These are phyloP conservation scores for Lepus timidus DNA, from an alignment of 2,113 vertebrate species.

Conservation along the genomic window DNA sequence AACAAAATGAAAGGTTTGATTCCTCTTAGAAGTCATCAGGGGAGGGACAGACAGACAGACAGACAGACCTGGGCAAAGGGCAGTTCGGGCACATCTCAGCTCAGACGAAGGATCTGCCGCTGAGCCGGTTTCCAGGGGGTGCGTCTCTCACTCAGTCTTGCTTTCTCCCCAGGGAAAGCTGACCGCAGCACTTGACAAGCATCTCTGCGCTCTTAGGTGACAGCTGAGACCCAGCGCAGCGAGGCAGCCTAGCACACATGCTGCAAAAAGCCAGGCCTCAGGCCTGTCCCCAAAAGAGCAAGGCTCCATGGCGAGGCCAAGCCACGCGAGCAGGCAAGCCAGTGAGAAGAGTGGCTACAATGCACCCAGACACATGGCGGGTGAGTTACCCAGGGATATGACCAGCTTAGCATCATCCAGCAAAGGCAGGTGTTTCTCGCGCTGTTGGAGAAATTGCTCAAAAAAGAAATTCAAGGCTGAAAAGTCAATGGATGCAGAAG, in stretches of 20 bases:
- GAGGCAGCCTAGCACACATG: background rate
- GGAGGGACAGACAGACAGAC: background rate
- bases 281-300: background rate
- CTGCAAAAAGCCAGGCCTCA: background rate
- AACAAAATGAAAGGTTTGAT: background rate
- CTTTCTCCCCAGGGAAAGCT: background rate
- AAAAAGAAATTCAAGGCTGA: constrained; percentile 12
- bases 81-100: background rate
- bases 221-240: background rate
- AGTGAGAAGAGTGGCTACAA: background rate
- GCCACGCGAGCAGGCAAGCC: background rate
- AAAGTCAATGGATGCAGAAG: constrained; percentile 25
- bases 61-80: too few species aligned
- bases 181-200: background rate
- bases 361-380: background rate
- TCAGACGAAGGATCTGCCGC: background rate
- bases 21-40: background rate
- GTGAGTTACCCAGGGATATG: background rate
- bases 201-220: background rate
- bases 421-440: background rate
- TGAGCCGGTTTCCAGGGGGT: background rate
- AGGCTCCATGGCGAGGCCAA: background rate
- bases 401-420: background rate
- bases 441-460: background rate
- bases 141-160: background rate